phyloP scores from a whole-genome alignment of 2,113 vertebrate species.

The Oostethus manadensis region DNA sequence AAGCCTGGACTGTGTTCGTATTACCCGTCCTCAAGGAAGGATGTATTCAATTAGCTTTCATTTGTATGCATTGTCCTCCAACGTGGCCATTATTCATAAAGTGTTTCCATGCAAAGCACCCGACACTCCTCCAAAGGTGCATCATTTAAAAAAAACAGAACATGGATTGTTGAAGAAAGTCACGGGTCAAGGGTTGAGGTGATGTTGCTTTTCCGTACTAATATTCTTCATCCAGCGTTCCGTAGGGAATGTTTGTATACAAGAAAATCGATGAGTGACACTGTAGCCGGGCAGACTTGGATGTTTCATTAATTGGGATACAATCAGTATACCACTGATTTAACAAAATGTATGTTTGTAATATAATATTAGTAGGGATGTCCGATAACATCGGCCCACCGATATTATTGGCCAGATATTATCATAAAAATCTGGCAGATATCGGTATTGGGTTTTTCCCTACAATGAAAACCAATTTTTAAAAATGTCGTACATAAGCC shows the following conservation, averaged over 20 bases:
- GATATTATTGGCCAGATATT: too few relatives aligned
- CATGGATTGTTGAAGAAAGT: constrained; percentile 5
- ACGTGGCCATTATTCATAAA: background rate
- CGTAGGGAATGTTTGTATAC: constrained; percentile 44
- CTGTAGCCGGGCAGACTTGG: constrained; percentile 53
- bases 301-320: background rate
- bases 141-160: constrained; percentile 28
- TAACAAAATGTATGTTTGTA: too few relatives aligned
- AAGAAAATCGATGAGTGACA: constrained; percentile 28
- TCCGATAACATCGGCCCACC: too few relatives aligned
- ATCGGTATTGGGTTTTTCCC: too few relatives aligned
- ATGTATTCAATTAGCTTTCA: background rate
- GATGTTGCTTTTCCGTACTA: constrained; percentile 28
- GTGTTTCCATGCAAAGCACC: constrained; percentile 3
- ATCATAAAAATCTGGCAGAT: too few relatives aligned
- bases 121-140: background rate
- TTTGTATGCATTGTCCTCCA: constrained; percentile 1
- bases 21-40: constrained; percentile 4
- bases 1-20: background rate
- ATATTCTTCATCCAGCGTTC: constrained; percentile 14
- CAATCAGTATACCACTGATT: too few relatives aligned
- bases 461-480: too few relatives aligned
- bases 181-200: constrained; percentile 37
- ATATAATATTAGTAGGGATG: too few relatives aligned
- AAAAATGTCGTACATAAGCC: too few relatives aligned